Conservation (phyloP, 1,140 invertebrate genomes). For the Hyles euphorbiae region DNA sequence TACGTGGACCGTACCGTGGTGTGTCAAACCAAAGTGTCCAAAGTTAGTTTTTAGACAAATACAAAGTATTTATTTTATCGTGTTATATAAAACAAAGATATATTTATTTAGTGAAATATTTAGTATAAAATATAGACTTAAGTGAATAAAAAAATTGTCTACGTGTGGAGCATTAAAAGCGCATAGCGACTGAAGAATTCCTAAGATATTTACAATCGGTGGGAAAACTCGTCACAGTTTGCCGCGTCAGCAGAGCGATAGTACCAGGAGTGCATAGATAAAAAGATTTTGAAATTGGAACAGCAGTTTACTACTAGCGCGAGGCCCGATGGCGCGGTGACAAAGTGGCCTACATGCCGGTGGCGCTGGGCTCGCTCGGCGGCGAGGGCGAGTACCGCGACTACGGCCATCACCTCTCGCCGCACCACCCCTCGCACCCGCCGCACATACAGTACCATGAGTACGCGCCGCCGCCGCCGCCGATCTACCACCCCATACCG, state of each 20-base stretch:
- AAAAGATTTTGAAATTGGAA: not conserved
- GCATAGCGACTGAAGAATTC: too few relatives aligned
- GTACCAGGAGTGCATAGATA: constrained; percentile 31
- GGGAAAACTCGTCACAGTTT: not conserved
- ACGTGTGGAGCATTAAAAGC: too few relatives aligned
- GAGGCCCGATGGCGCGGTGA: constrained; percentile 54
- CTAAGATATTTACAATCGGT: too few relatives aligned
- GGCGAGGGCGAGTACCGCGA: constrained; percentile 69
- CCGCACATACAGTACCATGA: constrained; percentile 58
- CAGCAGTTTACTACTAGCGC: constrained; percentile 5
- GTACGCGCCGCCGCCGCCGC: constrained; percentile 61
- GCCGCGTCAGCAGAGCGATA: not conserved
- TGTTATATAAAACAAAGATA: constrained; percentile 1
- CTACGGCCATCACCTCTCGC: constrained; percentile 62
- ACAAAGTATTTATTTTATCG: not conserved
- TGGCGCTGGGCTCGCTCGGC: constrained; percentile 70
- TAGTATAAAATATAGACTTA: constrained; percentile 5
- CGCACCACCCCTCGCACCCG: constrained; percentile 44
- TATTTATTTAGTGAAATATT: constrained; percentile 10
- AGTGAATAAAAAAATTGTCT: not conserved
- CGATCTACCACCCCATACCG: constrained; percentile 61
- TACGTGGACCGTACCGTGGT: too few relatives aligned
- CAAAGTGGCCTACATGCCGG: constrained; percentile 71
- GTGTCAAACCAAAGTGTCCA: constrained; percentile 45
- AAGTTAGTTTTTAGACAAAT: constrained; percentile 17